Base-by-base conservation (phyloP, 2,797 vertebrate species). In the Sciurus vulgaris region DNA sequence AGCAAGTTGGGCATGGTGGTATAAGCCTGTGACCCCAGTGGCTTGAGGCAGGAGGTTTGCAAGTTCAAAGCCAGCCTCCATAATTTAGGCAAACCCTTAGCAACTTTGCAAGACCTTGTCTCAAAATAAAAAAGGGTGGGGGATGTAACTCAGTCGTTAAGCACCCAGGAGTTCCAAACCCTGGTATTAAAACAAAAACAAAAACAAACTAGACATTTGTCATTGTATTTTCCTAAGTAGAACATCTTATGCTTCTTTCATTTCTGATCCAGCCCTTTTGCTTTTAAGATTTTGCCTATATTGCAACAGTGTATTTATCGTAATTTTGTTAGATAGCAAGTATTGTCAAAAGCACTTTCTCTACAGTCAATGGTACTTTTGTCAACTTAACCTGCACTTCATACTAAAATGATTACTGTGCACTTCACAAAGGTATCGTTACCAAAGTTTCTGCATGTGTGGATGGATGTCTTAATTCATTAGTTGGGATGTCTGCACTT, bases 361-460 rank as follows among this genome's bases (percentile, higher is more conserved):
- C 35, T 59, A 20, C 0, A 69, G 26, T 74, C 69, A 86, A 72
- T 44, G 38, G 8, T 26, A 72, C 44, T 96, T 93, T 70, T 33
- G 72, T 65, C 67, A 94, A 61, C 63, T 69, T 93, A 92, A 92
- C 14, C 63, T 47, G 12, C 20, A 90, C 26, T 94, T 94, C 77
- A n/a, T 67, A 70, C 56, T 85, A 92, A 93, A 91, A 67, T 65
- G 17, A 90, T n/a, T 69, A 61, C 3, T 69, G 14, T 49, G 12
- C 0, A 74, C 33, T 95, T 92, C 69, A 56, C 18, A 13, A 67
- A 82, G 15, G 9, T 51, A 69, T 26, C 15, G 51, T 11, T 41
- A 65, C 18, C 24, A 67, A 59, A 49, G 15, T 30, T 92, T 83
- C 44, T 79, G 51, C 67, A 18, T 49, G 12, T 59, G 35, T 78